Percentiles rank a stretch among this genome's conserved stretches.
phyloP scores from a whole-genome alignment of 2,797 vertebrate genomes.

The Karalla daura region DNA sequence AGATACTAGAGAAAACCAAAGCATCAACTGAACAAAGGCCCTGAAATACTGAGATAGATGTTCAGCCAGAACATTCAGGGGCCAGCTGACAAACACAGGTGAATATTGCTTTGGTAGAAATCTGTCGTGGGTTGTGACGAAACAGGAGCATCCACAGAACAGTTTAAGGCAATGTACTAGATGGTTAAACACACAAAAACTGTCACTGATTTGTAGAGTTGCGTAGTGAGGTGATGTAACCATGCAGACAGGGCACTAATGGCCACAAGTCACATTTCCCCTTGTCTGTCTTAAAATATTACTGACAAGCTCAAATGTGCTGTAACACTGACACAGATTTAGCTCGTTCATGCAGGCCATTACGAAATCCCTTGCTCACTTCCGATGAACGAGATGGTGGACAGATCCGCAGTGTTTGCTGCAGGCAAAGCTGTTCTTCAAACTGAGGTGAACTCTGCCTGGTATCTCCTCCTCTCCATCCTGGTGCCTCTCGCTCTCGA shows the following conservation, averaged over 20 bases:
- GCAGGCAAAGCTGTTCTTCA: background rate
- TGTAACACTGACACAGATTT: background rate
- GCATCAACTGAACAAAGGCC: constrained; percentile 37
- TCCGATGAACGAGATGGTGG: background rate
- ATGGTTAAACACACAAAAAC: constrained; percentile 2
- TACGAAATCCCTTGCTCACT: background rate
- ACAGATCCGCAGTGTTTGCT: background rate
- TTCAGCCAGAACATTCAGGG: constrained; percentile 10
- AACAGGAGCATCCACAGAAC: background rate
- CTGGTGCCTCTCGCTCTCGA: background rate
- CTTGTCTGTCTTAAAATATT: background rate
- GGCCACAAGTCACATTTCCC: constrained; percentile 9
- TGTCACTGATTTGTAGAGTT: background rate
- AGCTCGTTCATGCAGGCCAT: background rate
- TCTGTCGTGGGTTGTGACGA: constrained; percentile 13
- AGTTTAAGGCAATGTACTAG: constrained; percentile 70
- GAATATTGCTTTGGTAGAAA: constrained; percentile 71
- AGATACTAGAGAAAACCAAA: constrained; percentile 34
- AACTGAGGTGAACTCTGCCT: too few relatives aligned
- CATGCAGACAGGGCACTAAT: constrained; percentile 1
- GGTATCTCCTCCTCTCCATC: too few relatives aligned
- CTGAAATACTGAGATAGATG: constrained; percentile 6
- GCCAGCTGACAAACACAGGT: constrained; percentile 18
- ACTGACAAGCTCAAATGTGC: background rate
- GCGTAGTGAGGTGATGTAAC: constrained; percentile 5